Evolutionary conservation across 2,113 vertebrate species (phyloP).

Genomic region (Tautogolabrus adspersus): DNA sequence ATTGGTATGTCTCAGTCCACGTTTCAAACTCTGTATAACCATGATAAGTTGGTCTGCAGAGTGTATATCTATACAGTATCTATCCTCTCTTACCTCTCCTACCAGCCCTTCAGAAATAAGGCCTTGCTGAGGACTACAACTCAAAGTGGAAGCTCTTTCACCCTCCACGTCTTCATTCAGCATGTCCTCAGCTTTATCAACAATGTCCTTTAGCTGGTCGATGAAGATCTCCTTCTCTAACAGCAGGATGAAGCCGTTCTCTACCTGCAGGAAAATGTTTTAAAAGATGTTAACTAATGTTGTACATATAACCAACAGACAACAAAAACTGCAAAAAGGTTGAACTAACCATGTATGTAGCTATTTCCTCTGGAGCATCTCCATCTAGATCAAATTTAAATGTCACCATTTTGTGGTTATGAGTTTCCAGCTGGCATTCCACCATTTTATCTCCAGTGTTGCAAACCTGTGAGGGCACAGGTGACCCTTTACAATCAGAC

Average conservation of each 20-base stretch:
- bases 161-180: constrained; percentile 92
- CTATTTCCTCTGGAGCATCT: constrained; percentile 96
- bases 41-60: not conserved
- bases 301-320: not conserved
- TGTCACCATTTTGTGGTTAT: constrained; percentile 99
- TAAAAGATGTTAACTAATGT: constrained; percentile 5
- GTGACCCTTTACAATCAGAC: constrained; percentile 11
- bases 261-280: constrained; percentile 84
- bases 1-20: not conserved
- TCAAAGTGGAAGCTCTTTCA: constrained; percentile 87
- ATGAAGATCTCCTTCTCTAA: constrained; percentile 96
- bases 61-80: not conserved
- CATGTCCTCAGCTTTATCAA: constrained; percentile 99
- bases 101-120: constrained; percentile 75
- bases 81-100: constrained; percentile 83
- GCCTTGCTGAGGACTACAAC: constrained; percentile 86
- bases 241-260: constrained; percentile 95
- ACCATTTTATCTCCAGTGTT: constrained; percentile 99
- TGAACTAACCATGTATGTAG: constrained; percentile 93
- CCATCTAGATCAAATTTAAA: constrained; percentile 99
- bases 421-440: constrained; percentile 97
- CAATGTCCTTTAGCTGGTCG: constrained; percentile 97
- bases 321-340: not conserved
- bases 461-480: constrained; percentile 85
- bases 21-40: not conserved